A percentile compares a stretch with the other conserved stretches of the same genome.
These are phyloP conservation scores for Lepus americanus DNA, from an alignment of 2,113 vertebrate genomes.

Conservation along the genomic window DNA sequence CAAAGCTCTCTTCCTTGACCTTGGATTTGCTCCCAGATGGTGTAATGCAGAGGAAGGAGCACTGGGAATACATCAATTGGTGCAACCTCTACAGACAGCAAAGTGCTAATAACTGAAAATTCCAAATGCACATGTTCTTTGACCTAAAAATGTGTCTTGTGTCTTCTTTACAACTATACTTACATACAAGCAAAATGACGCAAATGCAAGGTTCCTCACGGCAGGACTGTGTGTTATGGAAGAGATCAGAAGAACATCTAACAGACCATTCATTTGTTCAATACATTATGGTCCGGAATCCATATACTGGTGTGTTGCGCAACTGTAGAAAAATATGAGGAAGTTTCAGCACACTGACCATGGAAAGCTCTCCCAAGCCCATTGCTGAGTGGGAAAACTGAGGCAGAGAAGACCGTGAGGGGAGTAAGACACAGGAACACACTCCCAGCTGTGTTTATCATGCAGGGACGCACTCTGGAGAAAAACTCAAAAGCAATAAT, in stretches of 20 bases:
- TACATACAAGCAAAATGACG: not conserved
- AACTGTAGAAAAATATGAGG: not conserved
- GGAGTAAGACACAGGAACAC: not conserved
- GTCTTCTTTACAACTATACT: not conserved
- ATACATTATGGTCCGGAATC: not conserved
- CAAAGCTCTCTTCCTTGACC: not conserved
- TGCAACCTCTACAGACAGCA: not conserved
- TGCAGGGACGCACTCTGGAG: not conserved
- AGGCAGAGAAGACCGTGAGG: not conserved
- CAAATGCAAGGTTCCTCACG: not conserved
- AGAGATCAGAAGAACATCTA: not conserved
- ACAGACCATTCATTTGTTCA: not conserved
- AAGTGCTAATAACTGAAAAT: not conserved
- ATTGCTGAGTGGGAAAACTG: not conserved
- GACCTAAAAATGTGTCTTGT: not conserved
- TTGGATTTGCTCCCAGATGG: not conserved
- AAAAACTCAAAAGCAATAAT: conserved; percentile 11
- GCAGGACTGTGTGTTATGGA: not conserved
- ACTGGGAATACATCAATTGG: not conserved
- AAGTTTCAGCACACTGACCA: not conserved
- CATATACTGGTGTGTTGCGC: not conserved
- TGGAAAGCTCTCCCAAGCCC: not conserved
- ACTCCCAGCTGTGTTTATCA: not conserved
- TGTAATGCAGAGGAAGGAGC: not conserved
- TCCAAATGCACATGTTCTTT: not conserved